phyloP scores from a whole-genome alignment of 2,113 vertebrate species.

The Crotalus horridus region DNA sequence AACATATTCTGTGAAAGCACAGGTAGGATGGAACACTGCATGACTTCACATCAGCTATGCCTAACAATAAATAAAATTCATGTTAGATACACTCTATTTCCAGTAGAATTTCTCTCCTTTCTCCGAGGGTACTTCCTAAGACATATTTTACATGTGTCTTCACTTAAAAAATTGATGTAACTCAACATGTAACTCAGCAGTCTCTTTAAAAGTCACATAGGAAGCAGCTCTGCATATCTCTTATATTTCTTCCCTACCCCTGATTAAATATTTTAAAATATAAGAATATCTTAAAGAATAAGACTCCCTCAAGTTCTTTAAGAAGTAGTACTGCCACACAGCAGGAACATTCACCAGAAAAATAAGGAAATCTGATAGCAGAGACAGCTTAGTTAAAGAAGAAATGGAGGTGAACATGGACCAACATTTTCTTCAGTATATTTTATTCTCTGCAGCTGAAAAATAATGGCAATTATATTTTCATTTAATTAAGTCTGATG shows the following conservation, averaged over 20 bases:
- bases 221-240: background rate
- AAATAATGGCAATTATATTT: constrained; percentile 68
- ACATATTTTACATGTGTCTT: background rate
- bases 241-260: background rate
- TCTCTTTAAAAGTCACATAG: constrained; percentile 7
- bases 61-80: background rate
- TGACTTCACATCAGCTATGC: constrained; percentile 23
- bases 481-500: constrained; percentile 68
- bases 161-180: background rate
- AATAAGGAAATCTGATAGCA: constrained; percentile 21
- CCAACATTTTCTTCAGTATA: constrained; percentile 31
- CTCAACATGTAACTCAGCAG: background rate
- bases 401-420: background rate
- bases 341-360: constrained; percentile 26
- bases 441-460: constrained; percentile 54
- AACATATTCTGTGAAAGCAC: background rate
- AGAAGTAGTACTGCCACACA: constrained; percentile 31
- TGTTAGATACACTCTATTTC: background rate
- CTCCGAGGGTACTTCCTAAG: background rate
- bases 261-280: constrained; percentile 35
- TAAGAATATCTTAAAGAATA: constrained; percentile 33
- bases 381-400: background rate
- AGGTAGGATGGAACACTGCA: background rate
- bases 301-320: constrained; percentile 28
- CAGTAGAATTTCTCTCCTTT: background rate